A percentile compares a stretch with the other conserved stretches of the same genome.
Evolutionary conservation across 2,888 invertebrate species (phyloP).

Genomic region (Tetheella fluctuosa): DNA sequence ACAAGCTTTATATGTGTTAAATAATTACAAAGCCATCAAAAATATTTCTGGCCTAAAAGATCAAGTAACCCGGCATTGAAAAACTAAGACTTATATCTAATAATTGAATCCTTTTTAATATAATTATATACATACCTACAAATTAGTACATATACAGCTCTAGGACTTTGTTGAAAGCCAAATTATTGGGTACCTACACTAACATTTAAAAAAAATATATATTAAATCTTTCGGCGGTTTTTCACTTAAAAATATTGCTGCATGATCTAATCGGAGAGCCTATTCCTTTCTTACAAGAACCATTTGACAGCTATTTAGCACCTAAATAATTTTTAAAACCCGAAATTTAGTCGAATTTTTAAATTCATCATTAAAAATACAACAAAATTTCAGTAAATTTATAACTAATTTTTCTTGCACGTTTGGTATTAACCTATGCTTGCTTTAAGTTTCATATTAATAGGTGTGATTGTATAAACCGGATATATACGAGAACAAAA

Average conservation of each 20-base stretch:
- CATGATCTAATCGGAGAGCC: background rate
- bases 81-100: background rate
- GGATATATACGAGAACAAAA: too few relatives aligned
- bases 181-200: background rate
- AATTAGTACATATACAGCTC: background rate
- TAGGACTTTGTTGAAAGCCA: background rate
- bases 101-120: background rate
- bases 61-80: conserved; percentile 1
- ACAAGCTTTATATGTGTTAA: background rate
- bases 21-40: background rate
- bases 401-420: too few relatives aligned
- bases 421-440: too few relatives aligned
- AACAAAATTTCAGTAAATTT: too few relatives aligned
- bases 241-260: background rate
- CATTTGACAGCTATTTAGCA: background rate
- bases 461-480: too few relatives aligned
- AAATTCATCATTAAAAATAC: background rate
- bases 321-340: background rate
- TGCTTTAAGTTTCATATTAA: too few relatives aligned
- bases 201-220: conserved; percentile 9
- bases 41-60: background rate
- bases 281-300: background rate
- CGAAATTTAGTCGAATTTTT: background rate
- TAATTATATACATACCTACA: background rate
- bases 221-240: conserved; percentile 4